A percentile compares a stretch with the other conserved stretches of the same genome.
These are phyloP conservation scores for Drosophila seguyi DNA, from an alignment of 1,140 invertebrate genomes.

Conservation along the genomic window DNA sequence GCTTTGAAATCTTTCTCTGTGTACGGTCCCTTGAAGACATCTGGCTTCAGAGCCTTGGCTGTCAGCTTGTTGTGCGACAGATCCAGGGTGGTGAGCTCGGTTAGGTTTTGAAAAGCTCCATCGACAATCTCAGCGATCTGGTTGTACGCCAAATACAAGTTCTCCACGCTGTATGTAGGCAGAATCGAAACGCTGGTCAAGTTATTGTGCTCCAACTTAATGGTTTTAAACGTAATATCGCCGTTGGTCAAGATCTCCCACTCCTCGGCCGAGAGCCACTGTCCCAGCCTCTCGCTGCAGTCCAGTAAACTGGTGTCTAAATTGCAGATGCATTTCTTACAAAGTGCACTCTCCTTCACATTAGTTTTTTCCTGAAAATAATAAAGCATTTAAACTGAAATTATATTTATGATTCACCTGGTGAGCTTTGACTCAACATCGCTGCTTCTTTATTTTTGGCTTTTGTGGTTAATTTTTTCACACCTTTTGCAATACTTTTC, in stretches of 20 bases:
- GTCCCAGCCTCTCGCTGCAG: constrained; percentile 69
- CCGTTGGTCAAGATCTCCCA: constrained; percentile 84
- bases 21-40: constrained; percentile 89
- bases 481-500: constrained; percentile 1
- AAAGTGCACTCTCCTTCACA: constrained; percentile 62
- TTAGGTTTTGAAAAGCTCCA: constrained; percentile 88
- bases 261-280: constrained; percentile 73
- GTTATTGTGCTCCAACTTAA: constrained; percentile 74
- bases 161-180: constrained; percentile 85
- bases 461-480: constrained; percentile 1
- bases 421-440: constrained; percentile 1
- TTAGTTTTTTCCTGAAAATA: constrained; percentile 36
- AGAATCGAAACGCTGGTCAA: constrained; percentile 65
- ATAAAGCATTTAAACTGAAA: background rate
- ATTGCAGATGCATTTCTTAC: constrained; percentile 75
- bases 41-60: constrained; percentile 86
- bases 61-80: constrained; percentile 89
- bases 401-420: constrained; percentile 1
- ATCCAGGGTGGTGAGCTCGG: constrained; percentile 88
- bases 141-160: constrained; percentile 86
- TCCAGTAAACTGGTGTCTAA: constrained; percentile 60
- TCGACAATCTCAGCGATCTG: constrained; percentile 87
- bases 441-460: background rate
- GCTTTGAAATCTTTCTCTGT: constrained; percentile 87
- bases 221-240: constrained; percentile 80